Evolutionary conservation across 37 sponge, comb jelly and placozoan species (phyloP).

Genomic region (Spongia lamella): DNA sequence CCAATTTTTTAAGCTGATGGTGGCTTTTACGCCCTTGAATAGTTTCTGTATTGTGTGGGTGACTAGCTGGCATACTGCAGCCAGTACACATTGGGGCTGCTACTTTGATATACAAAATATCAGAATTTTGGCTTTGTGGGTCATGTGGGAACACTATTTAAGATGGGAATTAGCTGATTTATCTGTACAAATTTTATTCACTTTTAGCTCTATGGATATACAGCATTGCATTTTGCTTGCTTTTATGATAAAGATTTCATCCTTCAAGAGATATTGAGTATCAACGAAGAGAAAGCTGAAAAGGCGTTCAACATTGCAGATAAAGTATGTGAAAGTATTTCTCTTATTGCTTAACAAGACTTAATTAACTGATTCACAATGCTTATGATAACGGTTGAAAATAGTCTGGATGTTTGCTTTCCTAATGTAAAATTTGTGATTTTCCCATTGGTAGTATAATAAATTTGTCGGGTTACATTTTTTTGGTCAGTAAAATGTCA

Average conservation of each 20-base stretch:
- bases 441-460: too few species aligned
- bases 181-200: not conserved
- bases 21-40: too few species aligned
- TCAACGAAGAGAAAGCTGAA: not conserved
- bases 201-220: constrained; percentile 28
- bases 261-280: constrained; percentile 35
- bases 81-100: too few species aligned
- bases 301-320: constrained; percentile 33
- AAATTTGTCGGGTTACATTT: too few species aligned
- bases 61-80: too few species aligned
- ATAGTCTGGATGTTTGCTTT: too few species aligned
- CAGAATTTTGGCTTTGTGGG: not conserved
- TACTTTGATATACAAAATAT: not conserved
- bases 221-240: constrained; percentile 68
- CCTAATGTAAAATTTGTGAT: too few species aligned
- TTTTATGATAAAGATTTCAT: constrained; percentile 48
- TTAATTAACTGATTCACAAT: not conserved
- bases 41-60: too few species aligned
- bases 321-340: constrained; percentile 32
- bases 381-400: too few species aligned
- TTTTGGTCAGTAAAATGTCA: not conserved
- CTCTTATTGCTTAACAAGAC: not conserved
- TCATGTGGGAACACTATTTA: not conserved
- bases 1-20: too few species aligned
- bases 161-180: not conserved